Evolutionary conservation across 2,113 vertebrate species (phyloP).

Genomic region (Neolamprologus brichardi): DNA sequence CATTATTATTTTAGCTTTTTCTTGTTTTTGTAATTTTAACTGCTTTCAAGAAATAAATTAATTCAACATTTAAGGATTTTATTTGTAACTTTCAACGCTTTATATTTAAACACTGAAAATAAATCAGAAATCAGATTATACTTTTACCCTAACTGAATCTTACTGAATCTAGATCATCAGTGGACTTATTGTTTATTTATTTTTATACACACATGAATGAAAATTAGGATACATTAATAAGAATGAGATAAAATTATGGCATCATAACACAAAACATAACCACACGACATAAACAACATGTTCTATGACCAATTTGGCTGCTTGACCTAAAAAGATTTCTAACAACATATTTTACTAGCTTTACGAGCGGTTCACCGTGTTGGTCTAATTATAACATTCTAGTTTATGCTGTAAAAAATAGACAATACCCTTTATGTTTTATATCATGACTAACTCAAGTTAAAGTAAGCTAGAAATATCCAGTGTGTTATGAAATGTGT

Average conservation of each 20-base stretch:
- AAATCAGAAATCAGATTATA: neutral
- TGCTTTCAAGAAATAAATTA: neutral
- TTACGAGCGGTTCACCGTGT: neutral
- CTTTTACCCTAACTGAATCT: neutral
- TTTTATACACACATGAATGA: neutral
- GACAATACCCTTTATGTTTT: neutral
- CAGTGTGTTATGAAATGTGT: neutral
- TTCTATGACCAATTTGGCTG: accelerated
- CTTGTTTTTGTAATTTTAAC: neutral
- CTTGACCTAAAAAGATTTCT: neutral
- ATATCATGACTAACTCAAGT: neutral
- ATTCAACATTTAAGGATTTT: neutral
- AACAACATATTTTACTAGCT: neutral
- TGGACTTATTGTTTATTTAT: neutral
- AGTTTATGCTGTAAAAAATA: neutral
- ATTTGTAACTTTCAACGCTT: neutral
- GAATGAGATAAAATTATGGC: neutral
- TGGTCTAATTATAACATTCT: accelerated
- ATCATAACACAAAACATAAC: neutral
- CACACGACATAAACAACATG: neutral
- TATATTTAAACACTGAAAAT: neutral
- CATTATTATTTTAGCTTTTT: neutral
- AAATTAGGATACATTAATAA: neutral
- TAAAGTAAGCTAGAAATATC: neutral
- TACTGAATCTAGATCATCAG: neutral